Base-by-base conservation (phyloP, 1,140 invertebrate genomes). In the Papilio dardanus region DNA sequence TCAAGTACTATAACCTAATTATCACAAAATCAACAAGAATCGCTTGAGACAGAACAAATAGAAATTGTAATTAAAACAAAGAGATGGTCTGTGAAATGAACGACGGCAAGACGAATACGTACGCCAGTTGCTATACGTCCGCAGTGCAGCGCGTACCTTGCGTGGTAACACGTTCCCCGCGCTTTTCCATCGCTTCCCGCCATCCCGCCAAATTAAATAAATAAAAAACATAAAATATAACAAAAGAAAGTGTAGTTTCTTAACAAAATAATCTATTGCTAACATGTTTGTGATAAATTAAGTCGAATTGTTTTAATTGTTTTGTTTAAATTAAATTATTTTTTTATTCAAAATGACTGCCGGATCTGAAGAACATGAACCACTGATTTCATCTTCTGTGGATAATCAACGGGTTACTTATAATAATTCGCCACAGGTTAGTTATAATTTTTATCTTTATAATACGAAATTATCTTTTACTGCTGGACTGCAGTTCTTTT, bases 351-450 rank as follows among this genome's bases (percentile, higher is more conserved):
- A 85, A 80, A 93, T 92, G 91, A 93, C 90, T n/a, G 90, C 82
- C 30, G 91, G 88, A 40, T 86, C 76, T 5, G 92, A 92, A 76
- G 92, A 92, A 68, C 92, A 92, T 35, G 91, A 92, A 75, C 90
- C 92, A 7, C 83, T 92, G 31, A 90, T 93, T 75, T 87, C 88
- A 33, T 83, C 90, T 1, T 88, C 92, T 16, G 88, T 90, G 12
- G 91, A 93, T 74, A 89, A 92, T 77, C 89, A 92, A 74, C 83
- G 91, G 66, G 88, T 93, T 71, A 80, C 93, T 12, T 88, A 90
- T 81, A 87, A 83, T 84, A 88, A 85, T 83, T 87, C 92, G 30
- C 89, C 91, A 7, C 82, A 84, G 76, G 90, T 92, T 82, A 82
- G 76, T 78, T 66, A 66, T 74, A 42, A 30, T 40, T 73, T 37